Percentiles rank a stretch among this genome's conserved stretches.
These are phyloP conservation scores for Sericinus montela DNA, from an alignment of 2,888 invertebrate species.

Conservation along the genomic window DNA sequence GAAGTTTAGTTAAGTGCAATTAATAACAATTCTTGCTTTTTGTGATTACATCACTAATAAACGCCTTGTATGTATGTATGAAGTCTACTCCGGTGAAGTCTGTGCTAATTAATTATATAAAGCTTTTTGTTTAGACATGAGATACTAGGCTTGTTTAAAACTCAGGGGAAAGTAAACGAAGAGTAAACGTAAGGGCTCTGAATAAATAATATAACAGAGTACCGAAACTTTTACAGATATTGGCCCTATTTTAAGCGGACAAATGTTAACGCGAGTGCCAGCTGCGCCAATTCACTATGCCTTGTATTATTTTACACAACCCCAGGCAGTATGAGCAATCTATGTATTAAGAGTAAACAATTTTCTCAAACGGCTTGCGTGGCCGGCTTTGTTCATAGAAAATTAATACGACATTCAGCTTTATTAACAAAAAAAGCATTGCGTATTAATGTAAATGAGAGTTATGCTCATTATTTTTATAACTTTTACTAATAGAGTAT, in stretches of 20 bases:
- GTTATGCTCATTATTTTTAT: no score
- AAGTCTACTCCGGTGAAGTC: no score
- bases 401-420: background rate
- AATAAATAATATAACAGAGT: slow-evolving; percentile 58
- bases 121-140: no score
- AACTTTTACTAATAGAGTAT: no score
- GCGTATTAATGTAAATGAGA: no score
- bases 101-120: no score
- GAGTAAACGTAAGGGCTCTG: slow-evolving; percentile 46
- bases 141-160: slow-evolving; percentile 16
- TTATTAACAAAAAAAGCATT: no score
- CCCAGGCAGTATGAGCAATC: slow-evolving; percentile 18
- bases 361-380: slow-evolving; percentile 20
- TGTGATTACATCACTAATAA: no score
- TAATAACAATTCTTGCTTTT: no score
- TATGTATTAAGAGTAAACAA: slow-evolving; percentile 23
- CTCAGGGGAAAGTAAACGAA: slow-evolving; percentile 51
- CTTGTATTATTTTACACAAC: slow-evolving; percentile 16
- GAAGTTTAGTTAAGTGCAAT: no score
- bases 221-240: slow-evolving; percentile 63
- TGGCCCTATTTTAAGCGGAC: slow-evolving; percentile 56
- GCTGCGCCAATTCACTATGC: slow-evolving; percentile 39
- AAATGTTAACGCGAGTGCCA: slow-evolving; percentile 51
- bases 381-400: slow-evolving; percentile 9
- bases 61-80: no score